Percentiles rank a stretch among this genome's conserved stretches.
phyloP scores from a whole-genome alignment of 2,797 vertebrate species.

The Serranus cabrilla region DNA sequence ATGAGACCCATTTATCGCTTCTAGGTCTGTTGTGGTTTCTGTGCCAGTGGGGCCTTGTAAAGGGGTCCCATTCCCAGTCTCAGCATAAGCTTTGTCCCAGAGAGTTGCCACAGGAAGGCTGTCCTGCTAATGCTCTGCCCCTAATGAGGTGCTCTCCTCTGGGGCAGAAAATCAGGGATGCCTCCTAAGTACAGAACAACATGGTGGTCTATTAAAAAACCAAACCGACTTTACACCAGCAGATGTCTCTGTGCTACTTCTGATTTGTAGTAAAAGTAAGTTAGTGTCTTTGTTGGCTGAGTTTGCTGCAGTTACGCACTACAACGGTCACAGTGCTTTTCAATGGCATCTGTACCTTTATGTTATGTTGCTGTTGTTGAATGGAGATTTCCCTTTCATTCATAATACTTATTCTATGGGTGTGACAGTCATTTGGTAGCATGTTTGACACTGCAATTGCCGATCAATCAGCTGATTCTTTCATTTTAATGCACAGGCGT shows the following conservation, averaged over 20 bases:
- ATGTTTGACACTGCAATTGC: no score
- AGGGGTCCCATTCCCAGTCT: constrained; percentile 42
- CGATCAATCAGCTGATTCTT: no score
- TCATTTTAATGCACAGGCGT: no score
- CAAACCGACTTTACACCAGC: neutral
- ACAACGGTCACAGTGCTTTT: no score
- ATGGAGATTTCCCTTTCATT: no score
- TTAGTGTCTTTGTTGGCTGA: neutral
- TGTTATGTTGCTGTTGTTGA: no score
- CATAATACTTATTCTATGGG: no score
- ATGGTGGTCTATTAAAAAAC: constrained; percentile 31
- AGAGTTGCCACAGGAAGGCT: constrained; percentile 42
- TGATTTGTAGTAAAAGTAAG: neutral
- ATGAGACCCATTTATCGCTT: constrained; percentile 18
- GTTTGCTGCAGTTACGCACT: no score
- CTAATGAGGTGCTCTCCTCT: constrained; percentile 62
- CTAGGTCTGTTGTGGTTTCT: constrained; percentile 47
- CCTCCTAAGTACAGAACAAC: constrained; percentile 30
- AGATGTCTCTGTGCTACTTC: constrained; percentile 14
- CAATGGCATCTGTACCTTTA: no score
- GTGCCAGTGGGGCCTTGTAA: constrained; percentile 54
- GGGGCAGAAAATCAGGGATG: constrained; percentile 43
- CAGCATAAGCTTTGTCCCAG: constrained; percentile 60
- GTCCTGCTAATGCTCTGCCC: constrained; percentile 49
- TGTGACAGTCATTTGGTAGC: no score